Percentiles rank a stretch among this genome's conserved stretches.
phyloP scores from a whole-genome alignment of 64 coral and sea anemone species.

The Stylophora pistillata region DNA sequence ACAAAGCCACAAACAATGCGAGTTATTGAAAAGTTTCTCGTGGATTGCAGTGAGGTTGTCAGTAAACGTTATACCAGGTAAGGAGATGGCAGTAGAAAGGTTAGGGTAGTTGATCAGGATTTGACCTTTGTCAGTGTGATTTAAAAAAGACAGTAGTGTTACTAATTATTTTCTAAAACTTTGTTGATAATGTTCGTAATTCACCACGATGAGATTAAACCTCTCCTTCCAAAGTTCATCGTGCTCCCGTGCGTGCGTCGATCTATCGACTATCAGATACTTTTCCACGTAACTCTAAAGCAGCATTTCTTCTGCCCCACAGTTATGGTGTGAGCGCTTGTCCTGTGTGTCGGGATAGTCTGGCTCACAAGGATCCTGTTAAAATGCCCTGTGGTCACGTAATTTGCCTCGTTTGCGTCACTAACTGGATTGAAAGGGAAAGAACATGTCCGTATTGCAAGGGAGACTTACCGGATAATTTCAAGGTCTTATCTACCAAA shows the following conservation, averaged over 20 bases:
- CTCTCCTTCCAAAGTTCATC: no score
- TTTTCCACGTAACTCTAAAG: background rate
- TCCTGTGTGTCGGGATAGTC: slow-evolving; percentile 39
- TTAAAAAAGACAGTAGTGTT: no score
- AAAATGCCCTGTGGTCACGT: slow-evolving; percentile 51
- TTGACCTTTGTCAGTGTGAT: no score
- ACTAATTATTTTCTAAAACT: no score
- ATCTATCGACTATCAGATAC: no score
- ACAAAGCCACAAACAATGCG: slow-evolving; percentile 41
- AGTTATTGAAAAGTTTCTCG: slow-evolving; percentile 59
- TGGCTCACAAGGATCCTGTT: slow-evolving; percentile 9
- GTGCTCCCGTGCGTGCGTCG: no score
- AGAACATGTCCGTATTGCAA: slow-evolving; percentile 57
- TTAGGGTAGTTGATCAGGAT: no score
- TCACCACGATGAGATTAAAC: no score
- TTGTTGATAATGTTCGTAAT: no score
- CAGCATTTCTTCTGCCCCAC: background rate
- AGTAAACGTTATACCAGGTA: slow-evolving; percentile 31
- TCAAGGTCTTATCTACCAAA: background rate
- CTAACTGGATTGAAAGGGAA: slow-evolving; percentile 36
- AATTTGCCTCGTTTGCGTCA: slow-evolving; percentile 44
- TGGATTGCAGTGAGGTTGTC: slow-evolving; percentile 51
- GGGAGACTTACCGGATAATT: slow-evolving; percentile 33
- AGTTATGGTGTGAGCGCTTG: slow-evolving; percentile 48
- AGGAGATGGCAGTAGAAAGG: background rate